phyloP scores from a whole-genome alignment of 2,113 vertebrate species.

The Aythya baeri region DNA sequence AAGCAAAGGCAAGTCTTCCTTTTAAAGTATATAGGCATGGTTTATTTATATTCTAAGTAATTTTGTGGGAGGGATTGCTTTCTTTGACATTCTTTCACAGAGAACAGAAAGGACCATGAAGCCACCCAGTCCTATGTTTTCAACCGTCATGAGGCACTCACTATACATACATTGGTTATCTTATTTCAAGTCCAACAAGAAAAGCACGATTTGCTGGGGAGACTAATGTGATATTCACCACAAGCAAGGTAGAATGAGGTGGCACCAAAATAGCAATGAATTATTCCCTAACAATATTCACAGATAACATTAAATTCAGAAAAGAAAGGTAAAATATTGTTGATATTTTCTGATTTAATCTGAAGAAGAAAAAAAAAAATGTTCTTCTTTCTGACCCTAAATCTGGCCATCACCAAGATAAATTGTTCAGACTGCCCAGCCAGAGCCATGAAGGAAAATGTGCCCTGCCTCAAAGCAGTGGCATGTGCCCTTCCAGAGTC shows the following conservation, averaged over 20 bases:
- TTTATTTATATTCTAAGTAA: background rate
- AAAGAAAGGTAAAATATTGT: background rate
- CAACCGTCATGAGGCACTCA: background rate
- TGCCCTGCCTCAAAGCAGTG: background rate
- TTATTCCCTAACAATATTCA: background rate
- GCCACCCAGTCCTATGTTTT: fast-evolving
- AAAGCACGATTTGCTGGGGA: background rate
- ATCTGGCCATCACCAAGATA: background rate
- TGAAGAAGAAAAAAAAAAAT: background rate
- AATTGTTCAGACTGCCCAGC: background rate
- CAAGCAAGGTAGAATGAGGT: background rate
- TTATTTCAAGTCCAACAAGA: background rate
- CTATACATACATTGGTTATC: background rate
- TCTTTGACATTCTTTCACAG: background rate
- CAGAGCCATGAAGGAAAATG: background rate
- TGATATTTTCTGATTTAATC: background rate
- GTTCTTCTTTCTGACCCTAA: background rate
- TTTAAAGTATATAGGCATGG: background rate
- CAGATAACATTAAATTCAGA: background rate
- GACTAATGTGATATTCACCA: background rate
- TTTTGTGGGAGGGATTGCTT: background rate
- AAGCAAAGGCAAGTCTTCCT: background rate
- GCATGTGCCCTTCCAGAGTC: background rate
- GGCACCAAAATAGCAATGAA: background rate
- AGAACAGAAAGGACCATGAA: background rate